phyloP scores from a whole-genome alignment of 2,113 vertebrate species.

The Turdus rufiventris region DNA sequence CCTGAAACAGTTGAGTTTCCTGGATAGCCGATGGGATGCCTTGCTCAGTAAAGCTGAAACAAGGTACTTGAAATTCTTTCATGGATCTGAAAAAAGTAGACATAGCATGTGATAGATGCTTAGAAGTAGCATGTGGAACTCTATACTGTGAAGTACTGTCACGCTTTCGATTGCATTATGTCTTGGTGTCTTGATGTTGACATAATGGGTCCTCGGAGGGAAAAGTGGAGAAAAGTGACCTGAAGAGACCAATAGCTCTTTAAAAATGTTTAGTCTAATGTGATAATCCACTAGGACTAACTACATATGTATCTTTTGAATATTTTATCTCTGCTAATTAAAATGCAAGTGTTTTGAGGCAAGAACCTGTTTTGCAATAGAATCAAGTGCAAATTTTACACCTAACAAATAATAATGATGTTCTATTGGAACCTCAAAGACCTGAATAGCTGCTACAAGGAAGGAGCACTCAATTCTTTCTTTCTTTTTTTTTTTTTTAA shows the following conservation, averaged over 20 bases:
- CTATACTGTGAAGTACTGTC: not conserved
- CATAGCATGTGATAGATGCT: not conserved
- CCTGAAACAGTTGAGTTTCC: slow-evolving; percentile 84
- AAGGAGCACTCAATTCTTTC: not conserved
- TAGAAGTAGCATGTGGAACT: not conserved
- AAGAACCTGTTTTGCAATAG: not conserved
- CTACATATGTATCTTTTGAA: not conserved
- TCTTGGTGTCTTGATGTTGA: not conserved
- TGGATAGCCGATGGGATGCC: slow-evolving; percentile 89
- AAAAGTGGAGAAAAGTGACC: not conserved
- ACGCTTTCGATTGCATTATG: not conserved
- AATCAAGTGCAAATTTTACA: not conserved
- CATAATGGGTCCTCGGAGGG: not conserved
- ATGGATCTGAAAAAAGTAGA: not conserved
- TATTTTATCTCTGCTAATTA: not conserved
- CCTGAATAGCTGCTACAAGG: not conserved
- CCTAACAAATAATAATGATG: not conserved
- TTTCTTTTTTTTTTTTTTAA: not conserved
- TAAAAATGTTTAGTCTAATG: not conserved
- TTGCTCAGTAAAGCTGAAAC: slow-evolving; percentile 91
- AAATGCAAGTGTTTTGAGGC: not conserved
- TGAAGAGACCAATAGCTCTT: not conserved
- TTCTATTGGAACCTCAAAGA: not conserved
- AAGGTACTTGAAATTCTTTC: slow-evolving; percentile 74
- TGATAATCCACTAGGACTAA: not conserved